Conservation (phyloP, 2,888 invertebrate genomes). For the Synergus umbraculus region DNA sequence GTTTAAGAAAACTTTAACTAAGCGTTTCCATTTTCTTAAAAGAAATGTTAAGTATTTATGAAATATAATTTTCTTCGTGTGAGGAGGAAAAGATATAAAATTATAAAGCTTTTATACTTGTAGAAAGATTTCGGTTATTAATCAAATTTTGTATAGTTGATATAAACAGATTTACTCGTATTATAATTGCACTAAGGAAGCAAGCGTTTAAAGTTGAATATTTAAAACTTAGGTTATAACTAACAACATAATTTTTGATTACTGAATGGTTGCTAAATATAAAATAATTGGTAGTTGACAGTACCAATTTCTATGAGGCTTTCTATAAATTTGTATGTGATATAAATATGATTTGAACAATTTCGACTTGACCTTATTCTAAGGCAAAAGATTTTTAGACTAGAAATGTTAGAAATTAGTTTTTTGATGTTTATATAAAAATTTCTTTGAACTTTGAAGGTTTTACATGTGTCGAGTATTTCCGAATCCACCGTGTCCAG, state of each 20-base stretch:
- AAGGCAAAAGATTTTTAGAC: neutral
- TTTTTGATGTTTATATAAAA: neutral
- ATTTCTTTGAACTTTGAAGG: slow-evolving; percentile 9
- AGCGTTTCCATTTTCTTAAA: neutral
- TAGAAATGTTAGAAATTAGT: neutral
- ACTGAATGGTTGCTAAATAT: too few species aligned
- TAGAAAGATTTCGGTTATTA: neutral
- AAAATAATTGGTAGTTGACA: too few species aligned
- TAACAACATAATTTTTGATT: too few species aligned
- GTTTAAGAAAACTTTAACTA: neutral
- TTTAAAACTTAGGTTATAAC: neutral
- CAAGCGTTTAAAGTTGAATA: neutral
- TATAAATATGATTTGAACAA: neutral
- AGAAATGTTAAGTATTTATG: neutral
- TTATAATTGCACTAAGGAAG: neutral
- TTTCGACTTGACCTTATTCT: neutral
- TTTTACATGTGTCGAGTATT: slow-evolving; percentile 95
- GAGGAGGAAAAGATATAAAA: neutral
- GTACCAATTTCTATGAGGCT: neutral
- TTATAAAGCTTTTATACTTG: neutral
- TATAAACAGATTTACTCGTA: neutral
- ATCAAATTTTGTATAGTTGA: neutral
- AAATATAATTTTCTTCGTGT: neutral
- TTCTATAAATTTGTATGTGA: neutral
- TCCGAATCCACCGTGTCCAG: slow-evolving; percentile 94